Percentiles rank a stretch among this genome's conserved stretches.
phyloP scores from a whole-genome alignment of 1,140 invertebrate genomes.

The Pseudomyrmex concolor region DNA sequence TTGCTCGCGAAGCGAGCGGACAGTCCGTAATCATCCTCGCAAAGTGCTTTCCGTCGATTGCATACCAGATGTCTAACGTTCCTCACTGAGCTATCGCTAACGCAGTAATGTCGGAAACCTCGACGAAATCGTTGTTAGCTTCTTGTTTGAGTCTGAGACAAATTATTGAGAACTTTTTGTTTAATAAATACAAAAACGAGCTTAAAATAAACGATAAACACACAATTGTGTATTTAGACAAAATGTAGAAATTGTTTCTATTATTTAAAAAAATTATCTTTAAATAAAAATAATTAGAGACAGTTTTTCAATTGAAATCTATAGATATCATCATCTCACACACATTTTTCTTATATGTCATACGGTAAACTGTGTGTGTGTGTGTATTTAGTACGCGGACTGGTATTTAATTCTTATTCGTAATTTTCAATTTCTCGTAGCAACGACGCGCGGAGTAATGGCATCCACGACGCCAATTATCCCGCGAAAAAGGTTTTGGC shows the following conservation, averaged over 20 bases:
- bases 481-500: conserved; percentile 18
- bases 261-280: neutral
- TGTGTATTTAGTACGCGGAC: neutral
- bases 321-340: neutral
- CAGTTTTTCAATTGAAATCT: neutral
- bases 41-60: conserved; percentile 48
- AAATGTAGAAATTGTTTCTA: neutral
- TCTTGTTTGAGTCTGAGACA: neutral
- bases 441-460: neutral
- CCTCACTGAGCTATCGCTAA: conserved; percentile 17
- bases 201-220: neutral
- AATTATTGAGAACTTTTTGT: neutral
- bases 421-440: conserved; percentile 31
- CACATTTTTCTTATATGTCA: neutral
- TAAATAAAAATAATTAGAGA: neutral
- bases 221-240: neutral
- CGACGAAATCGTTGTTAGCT: neutral
- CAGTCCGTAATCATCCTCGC: conserved; percentile 42
- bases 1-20: conserved; percentile 54
- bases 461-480: conserved; percentile 25
- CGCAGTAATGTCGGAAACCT: conserved; percentile 5
- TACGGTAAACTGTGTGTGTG: neutral
- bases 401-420: conserved; percentile 15
- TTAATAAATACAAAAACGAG: neutral
- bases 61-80: conserved; percentile 40